These are phyloP conservation scores for Brachypodius melanocephalos DNA, from an alignment of 2,113 vertebrate genomes.

Conservation along the genomic window DNA sequence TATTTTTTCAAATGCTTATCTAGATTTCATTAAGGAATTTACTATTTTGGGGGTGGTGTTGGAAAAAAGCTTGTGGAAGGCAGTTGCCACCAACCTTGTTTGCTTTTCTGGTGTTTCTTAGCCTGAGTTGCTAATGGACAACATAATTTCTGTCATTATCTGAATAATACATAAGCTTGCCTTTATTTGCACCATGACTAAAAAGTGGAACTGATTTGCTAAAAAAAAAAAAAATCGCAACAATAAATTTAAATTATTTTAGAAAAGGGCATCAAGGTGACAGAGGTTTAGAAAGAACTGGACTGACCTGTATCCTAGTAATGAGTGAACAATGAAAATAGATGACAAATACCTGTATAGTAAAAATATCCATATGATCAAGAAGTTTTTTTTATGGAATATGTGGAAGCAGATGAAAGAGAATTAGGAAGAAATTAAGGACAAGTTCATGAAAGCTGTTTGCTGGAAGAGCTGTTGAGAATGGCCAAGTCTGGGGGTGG, in stretches of 20 bases:
- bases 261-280: background rate
- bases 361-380: background rate
- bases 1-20: background rate
- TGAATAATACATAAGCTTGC: background rate
- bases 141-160: background rate
- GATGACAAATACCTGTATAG: background rate
- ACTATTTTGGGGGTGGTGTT: background rate
- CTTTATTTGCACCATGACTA: background rate
- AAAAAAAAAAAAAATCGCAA: background rate
- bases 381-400: background rate
- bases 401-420: background rate
- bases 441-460: background rate
- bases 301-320: background rate
- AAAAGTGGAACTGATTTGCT: background rate
- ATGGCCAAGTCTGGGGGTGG: fast-evolving
- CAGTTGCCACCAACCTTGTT: background rate
- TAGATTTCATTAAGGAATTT: background rate
- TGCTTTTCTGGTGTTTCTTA: background rate
- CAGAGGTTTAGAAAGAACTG: background rate
- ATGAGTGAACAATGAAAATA: background rate
- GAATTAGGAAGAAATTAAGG: background rate
- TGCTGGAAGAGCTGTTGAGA: background rate
- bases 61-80: background rate
- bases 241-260: background rate
- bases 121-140: background rate